Evolutionary conservation across 2,797 vertebrate species (phyloP), one percentile per base, ranked within the genome.

Genomic region (Phataginus tricuspis): DNA sequence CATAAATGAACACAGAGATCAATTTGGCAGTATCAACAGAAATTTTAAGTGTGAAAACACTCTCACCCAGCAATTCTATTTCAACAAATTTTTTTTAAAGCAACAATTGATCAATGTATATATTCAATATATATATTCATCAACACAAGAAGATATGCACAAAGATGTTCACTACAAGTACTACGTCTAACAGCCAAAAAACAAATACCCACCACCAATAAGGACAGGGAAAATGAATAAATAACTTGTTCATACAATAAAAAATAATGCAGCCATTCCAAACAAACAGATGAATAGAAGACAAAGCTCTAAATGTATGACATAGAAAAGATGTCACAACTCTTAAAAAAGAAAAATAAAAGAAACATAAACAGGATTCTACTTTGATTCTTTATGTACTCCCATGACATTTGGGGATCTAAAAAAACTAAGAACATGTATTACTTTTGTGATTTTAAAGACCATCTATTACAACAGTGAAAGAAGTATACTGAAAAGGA

Each of bases 331-430:
- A 63, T 42, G 13, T 75, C 77, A 87, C 83, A 92, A 49, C 19
- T 64, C 79, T 87, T 86, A 13, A 66, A 39, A 93, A 95, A 93
- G 42, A 25, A 51, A 97, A 95, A 83, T 72, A 91, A 7, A 86
- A 63, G 11, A 53, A 90, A 37, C 31, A 72, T 21, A 27, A 87
- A 39, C 21, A 93, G 80, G 34, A 93, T 34, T 49, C 64, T 18
- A 83, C 23, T 72, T 63, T 82, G 59, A 55, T 90, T 39, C 53
- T 71, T 39, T 75, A 61, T 21, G 29, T 80, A 79, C 4, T 88
- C 64, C 55, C 55, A 7, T 57, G 37, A 72, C 31, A 85, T 29
- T 29, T 84, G 49, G 39, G 10, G 45, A 71, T 72, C 53, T 75
- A 83, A 69, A 2, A 78, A 90, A 90, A 79, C 18, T 42, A 75